Base-by-base conservation (phyloP, 2,888 invertebrate species). In the Tetrapedia diversipes region DNA sequence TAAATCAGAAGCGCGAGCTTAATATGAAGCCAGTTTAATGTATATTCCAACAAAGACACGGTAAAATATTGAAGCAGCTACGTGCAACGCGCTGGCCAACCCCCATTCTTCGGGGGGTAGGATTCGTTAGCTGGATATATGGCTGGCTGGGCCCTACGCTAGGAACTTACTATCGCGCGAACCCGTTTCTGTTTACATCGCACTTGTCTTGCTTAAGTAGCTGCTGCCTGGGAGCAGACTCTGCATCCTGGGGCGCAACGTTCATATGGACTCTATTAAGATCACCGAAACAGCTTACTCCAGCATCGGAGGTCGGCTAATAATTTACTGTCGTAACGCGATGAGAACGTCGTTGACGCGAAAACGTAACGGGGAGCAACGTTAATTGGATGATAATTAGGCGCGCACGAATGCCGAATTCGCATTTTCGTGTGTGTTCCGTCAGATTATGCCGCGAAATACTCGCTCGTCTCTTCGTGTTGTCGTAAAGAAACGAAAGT, bases 201-300 rank as follows among this genome's bases (percentile, higher is more conserved):
- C 64, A 60, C 59, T 78, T 70, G 73, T 77, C 67, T 65, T 34
- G 70, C 59, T 54, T 70, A 77, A 78, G 66, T 73, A 77, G 66
- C 57, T 77, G 39, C 54, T 24, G 54, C 16, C 56, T 71, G 56
- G 6, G 64, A 77, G 39, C 41, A 54, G 41, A 63, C 63, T 29
- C 24, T 14, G 4, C 14, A 1, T 24, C 14, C 8, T 10, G 10
- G 4, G 4, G 24, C 32, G 10, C 2, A 1, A 4, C 27, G 49
- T 57, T 66, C 64, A 4, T 57, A 57, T 29, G 47, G 69, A 79
- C 68, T 72, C 72, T 68, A 72, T 77, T 72, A 68, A 68, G 65
- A 72, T 61, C 61, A 61, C 37, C 32, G 64, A 57, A 57, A 77
- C 71, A 56, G 56, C 75, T 39, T 49, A 29, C 34, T 19, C 7